These are phyloP conservation scores for Cryptops parisi DNA, from an alignment of 2,888 invertebrate genomes.

Conservation along the genomic window DNA sequence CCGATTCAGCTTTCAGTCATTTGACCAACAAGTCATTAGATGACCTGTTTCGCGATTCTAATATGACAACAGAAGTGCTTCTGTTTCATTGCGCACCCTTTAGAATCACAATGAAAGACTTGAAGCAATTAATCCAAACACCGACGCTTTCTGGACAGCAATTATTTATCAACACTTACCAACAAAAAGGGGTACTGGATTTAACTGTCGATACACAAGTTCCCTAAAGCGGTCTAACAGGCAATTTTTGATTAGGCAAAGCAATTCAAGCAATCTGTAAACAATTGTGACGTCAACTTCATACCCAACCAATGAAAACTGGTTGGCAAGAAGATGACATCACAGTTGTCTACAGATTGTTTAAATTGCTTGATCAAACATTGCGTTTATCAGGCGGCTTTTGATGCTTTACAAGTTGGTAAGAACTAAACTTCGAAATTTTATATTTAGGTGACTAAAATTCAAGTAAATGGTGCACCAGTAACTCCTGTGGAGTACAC, in stretches of 20 bases:
- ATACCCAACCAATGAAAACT: no score
- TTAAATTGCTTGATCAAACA: no score
- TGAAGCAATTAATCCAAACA: not conserved
- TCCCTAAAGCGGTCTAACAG: no score
- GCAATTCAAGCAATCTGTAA: no score
- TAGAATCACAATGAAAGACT: not conserved
- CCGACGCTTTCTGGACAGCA: not conserved
- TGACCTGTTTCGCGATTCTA: not conserved
- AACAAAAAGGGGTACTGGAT: not conserved
- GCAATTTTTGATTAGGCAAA: no score
- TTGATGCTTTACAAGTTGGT: no score
- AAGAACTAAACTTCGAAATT: no score
- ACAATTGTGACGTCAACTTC: no score
- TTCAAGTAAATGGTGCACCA: not conserved
- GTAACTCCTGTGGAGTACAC: not conserved
- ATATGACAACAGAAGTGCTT: not conserved
- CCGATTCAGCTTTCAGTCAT: not conserved
- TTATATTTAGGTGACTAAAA: not conserved
- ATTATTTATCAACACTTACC: constrained; percentile 3
- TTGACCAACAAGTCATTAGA: not conserved
- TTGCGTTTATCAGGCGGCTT: no score
- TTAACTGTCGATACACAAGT: not conserved
- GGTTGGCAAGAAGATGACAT: no score
- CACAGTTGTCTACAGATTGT: no score
- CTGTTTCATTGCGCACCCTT: constrained; percentile 4